Evolutionary conservation across 2,113 vertebrate species (phyloP).

Genomic region (Drymodes brunneopygia): DNA sequence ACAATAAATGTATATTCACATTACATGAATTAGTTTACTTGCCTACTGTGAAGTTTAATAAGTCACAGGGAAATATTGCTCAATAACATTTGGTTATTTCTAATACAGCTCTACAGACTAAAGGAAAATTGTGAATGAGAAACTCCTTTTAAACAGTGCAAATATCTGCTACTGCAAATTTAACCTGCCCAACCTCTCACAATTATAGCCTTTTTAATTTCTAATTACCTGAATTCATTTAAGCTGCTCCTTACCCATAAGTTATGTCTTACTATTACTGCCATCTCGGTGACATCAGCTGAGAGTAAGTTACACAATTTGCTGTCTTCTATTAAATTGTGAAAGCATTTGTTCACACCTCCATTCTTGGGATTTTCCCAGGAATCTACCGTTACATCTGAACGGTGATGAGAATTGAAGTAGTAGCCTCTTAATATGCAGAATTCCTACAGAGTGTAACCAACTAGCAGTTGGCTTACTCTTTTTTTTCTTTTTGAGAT

Average conservation of each 20-base stretch:
- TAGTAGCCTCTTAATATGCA: background rate
- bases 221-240: background rate
- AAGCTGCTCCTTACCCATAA: background rate
- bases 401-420: background rate
- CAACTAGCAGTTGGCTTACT: background rate
- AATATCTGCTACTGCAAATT: background rate
- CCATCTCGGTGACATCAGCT: background rate
- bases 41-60: background rate
- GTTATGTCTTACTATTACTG: background rate
- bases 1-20: background rate
- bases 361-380: background rate
- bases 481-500: background rate
- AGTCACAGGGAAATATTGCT: background rate
- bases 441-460: background rate
- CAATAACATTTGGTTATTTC: background rate
- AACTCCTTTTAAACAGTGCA: background rate
- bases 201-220: background rate
- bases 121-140: background rate
- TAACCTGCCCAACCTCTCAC: background rate
- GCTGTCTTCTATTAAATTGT: background rate
- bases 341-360: background rate
- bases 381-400: background rate
- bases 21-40: background rate
- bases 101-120: background rate
- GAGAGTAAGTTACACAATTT: background rate